Evolutionary conservation across 2,888 invertebrate genomes (phyloP), one percentile per base, ranked within the genome.

Genomic region (Trachelus troglodyta): DNA sequence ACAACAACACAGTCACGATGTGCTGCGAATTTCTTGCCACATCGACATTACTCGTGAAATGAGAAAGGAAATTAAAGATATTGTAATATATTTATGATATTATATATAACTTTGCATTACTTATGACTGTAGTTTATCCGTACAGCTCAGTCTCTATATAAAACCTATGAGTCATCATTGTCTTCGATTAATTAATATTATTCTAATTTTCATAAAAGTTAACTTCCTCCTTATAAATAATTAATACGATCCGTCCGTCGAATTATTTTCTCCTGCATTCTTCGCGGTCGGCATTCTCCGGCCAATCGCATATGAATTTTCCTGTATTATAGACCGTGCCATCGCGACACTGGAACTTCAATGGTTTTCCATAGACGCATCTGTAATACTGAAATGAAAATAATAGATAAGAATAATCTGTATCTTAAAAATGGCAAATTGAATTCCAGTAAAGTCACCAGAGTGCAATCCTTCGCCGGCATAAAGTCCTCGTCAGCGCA

Each of bases 291-390:
- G 94, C 95, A 87, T 95, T 95, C 80, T 93, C 93, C 0, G 96
- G 95, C 97, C 97, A 97, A 90, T 96, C 97, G 90, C 97, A 97
- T 30, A 95, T 94, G 86, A 94, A 94, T 73, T 93, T 93, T 35
- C 93, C 91, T 0, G 94, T 93, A 87, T 97, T 95, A 93, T 95
- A 98, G 4, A 96, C 94, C 0, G 96, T 95, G 34, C 96, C 96
- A 0, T 94, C 92, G 82, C 94, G 94, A 88, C 98, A 98, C 23
- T 93, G 93, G 89, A 96, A 96, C 84, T 94, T 94, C 75, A 95
- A 92, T 4, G 95, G 94, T 87, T 95, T 94, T 9, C 96, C 97
- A 89, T 96, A 95, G 34, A 96, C 96, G 89, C 98, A 98, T 80
- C 97, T 95, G 92, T 96, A 97, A 87, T 97, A 98, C 97, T 97